These are phyloP conservation scores for Bryconaethiops microstoma DNA, from an alignment of 2,797 vertebrate species.

Conservation along the genomic window DNA sequence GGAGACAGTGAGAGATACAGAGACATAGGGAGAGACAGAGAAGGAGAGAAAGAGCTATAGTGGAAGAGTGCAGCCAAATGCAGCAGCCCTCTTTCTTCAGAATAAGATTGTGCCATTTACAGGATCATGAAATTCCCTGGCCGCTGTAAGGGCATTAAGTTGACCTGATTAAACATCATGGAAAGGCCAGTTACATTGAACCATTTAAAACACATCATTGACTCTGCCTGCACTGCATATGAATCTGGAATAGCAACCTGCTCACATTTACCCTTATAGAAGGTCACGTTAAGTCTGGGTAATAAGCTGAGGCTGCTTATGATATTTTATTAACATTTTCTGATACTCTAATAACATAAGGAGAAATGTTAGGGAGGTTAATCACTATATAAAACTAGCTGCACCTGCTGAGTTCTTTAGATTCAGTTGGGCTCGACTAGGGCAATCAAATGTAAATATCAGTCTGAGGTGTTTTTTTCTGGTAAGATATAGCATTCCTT, in stretches of 20 bases:
- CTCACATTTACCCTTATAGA: slow-evolving; percentile 17
- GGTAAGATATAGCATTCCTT: background rate
- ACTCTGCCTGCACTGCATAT: background rate
- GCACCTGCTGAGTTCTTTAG: background rate
- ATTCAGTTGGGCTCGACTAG: background rate
- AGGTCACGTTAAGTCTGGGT: slow-evolving; percentile 6
- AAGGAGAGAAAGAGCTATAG: too few relatives aligned
- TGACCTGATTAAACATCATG: background rate
- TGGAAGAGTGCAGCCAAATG: background rate
- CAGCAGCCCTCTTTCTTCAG: background rate
- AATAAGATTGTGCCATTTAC: slow-evolving; percentile 48
- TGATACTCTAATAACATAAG: background rate
- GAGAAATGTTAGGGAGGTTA: background rate
- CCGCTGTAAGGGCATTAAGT: slow-evolving; percentile 14
- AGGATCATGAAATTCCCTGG: slow-evolving; percentile 3
- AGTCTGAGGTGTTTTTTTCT: background rate
- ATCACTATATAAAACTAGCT: background rate
- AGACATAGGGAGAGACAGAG: too few relatives aligned
- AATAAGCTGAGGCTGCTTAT: background rate
- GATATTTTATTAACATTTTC: background rate
- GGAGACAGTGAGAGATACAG: too few relatives aligned
- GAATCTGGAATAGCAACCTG: slow-evolving; percentile 5
- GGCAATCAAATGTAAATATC: background rate
- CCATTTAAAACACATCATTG: background rate
- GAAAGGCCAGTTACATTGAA: slow-evolving; percentile 20